A percentile compares a stretch with the other conserved stretches of the same genome.
These are phyloP conservation scores for Frankliniella intonsa DNA, from an alignment of 2,888 invertebrate species.

Conservation along the genomic window DNA sequence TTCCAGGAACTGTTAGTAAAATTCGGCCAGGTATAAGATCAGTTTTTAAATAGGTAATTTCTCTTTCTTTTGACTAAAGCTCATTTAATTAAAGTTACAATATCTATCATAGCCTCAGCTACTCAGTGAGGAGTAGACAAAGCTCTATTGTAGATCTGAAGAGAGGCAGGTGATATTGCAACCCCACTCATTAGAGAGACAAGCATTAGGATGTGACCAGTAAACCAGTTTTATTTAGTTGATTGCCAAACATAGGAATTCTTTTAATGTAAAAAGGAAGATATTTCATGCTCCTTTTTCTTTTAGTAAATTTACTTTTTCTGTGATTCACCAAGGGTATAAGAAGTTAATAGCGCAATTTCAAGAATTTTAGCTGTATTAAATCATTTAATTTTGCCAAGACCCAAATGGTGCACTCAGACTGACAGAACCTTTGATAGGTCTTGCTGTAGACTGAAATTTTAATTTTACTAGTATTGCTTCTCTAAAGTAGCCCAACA, in stretches of 20 bases:
- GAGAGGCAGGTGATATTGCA: not conserved
- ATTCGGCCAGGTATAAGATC: not conserved
- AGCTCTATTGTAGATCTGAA: no score
- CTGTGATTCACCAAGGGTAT: no score
- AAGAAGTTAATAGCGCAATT: no score
- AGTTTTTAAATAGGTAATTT: not conserved
- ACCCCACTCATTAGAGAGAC: not conserved
- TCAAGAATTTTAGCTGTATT: not conserved
- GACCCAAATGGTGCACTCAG: no score
- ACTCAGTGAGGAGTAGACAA: no score
- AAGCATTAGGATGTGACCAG: not conserved
- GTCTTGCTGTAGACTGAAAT: no score
- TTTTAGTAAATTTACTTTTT: no score
- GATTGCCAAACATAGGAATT: not conserved
- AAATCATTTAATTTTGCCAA: not conserved
- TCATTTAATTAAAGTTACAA: no score
- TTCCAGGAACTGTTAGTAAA: slow-evolving; percentile 29
- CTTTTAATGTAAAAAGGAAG: not conserved
- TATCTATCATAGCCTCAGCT: no score
- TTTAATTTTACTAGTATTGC: no score
- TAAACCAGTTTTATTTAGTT: not conserved
- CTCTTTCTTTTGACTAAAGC: not conserved
- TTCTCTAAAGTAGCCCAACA: no score
- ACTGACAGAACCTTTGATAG: no score
- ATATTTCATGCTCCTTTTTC: not conserved